phyloP scores from a whole-genome alignment of 2,113 vertebrate species.

The Tringa solitaria region DNA sequence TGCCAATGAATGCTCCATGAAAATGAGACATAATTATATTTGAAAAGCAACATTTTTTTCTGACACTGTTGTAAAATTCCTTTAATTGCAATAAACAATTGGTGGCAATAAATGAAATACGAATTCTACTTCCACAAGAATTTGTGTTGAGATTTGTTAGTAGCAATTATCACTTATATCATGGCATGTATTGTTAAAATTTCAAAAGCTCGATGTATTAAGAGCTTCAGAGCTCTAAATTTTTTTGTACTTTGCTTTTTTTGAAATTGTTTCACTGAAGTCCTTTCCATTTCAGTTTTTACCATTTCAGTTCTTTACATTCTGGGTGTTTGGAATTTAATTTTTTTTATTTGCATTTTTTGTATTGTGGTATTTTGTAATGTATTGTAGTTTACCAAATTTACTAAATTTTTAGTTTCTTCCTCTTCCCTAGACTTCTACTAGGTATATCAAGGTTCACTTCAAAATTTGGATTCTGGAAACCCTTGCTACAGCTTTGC shows the following conservation, averaged over 20 bases:
- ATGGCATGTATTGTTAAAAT: not conserved
- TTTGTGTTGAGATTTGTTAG: not conserved
- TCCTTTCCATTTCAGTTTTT: not conserved
- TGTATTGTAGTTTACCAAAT: not conserved
- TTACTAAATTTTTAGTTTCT: not conserved
- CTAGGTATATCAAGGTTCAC: not conserved
- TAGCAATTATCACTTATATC: not conserved
- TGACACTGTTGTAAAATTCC: not conserved
- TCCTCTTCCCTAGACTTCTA: not conserved
- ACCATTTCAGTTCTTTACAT: not conserved
- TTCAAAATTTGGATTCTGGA: not conserved
- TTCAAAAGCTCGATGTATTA: not conserved
- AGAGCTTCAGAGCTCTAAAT: not conserved
- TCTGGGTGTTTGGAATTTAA: no score
- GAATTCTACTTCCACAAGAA: not conserved
- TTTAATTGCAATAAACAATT: not conserved
- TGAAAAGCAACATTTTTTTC: not conserved
- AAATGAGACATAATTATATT: not conserved
- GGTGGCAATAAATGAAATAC: not conserved
- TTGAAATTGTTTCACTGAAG: not conserved
- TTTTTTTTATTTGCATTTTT: not conserved
- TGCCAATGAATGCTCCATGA: not conserved
- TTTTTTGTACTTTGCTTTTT: not conserved
- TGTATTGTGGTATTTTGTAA: not conserved
- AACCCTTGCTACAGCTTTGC: not conserved